phyloP scores from a whole-genome alignment of 2,797 vertebrate genomes.

The Sebastes baramenuke region DNA sequence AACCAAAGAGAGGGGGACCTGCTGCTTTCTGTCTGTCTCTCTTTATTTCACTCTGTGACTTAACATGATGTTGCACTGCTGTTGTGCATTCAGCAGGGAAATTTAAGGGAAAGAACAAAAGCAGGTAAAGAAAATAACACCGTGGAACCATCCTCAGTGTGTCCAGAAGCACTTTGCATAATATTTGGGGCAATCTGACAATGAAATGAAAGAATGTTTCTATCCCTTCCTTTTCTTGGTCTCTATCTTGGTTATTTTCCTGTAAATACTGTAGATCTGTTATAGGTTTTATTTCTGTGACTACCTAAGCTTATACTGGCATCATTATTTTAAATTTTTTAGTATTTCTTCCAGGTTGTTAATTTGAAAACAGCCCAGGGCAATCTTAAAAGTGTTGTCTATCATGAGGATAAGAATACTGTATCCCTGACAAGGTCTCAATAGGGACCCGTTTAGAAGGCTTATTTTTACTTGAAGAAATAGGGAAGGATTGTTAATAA shows the following conservation, averaged over 20 bases:
- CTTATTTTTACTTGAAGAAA: neutral
- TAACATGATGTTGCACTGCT: neutral
- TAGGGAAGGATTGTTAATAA: neutral
- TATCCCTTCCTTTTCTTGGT: neutral
- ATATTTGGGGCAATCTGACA: neutral
- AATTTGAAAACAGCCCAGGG: neutral
- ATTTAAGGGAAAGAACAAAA: neutral
- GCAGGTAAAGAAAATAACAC: neutral
- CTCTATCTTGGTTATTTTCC: neutral
- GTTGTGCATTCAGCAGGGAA: slow-evolving; percentile 3
- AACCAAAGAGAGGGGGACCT: slow-evolving; percentile 26
- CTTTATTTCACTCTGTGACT: slow-evolving; percentile 25
- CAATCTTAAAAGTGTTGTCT: neutral
- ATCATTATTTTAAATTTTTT: slow-evolving; percentile 1
- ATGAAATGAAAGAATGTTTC: neutral
- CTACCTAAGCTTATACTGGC: neutral
- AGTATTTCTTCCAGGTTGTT: neutral
- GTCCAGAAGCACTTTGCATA: neutral
- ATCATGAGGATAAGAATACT: neutral
- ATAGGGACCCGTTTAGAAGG: neutral
- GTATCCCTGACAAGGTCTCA: neutral
- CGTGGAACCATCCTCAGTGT: neutral
- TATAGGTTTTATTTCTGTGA: neutral
- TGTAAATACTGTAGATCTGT: neutral
- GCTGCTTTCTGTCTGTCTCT: slow-evolving; percentile 27